Evolutionary conservation across 2,888 invertebrate species (phyloP).

Genomic region (Seira musarum): DNA sequence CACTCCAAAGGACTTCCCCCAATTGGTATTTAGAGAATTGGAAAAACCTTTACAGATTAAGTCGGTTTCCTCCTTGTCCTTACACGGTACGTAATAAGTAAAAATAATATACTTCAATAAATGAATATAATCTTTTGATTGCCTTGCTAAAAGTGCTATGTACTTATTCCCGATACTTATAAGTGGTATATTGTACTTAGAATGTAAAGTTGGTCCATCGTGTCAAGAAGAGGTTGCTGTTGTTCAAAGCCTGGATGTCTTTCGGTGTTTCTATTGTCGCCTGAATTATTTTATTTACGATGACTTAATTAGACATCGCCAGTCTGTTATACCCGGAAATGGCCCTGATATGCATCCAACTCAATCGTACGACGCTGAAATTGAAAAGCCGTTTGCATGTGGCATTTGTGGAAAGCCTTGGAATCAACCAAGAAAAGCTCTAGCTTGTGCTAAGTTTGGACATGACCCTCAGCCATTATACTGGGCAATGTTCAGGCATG

Average conservation of each 20-base stretch:
- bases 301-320: constrained; percentile 15
- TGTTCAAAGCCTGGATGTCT: constrained; percentile 21
- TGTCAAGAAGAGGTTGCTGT: constrained; percentile 7
- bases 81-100: background rate
- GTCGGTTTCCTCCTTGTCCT: background rate
- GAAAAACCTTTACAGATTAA: background rate
- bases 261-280: constrained; percentile 32
- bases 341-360: background rate
- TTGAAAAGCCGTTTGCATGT: constrained; percentile 40
- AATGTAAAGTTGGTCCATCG: background rate
- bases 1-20: too few relatives aligned
- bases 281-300: constrained; percentile 5
- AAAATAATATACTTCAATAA: too few relatives aligned
- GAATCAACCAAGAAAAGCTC: constrained; percentile 18
- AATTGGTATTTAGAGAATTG: background rate
- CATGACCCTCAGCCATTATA: constrained; percentile 32
- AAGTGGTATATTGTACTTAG: too few relatives aligned
- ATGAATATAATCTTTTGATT: too few relatives aligned
- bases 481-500: constrained; percentile 36
- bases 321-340: background rate
- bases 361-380: constrained; percentile 4
- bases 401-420: constrained; percentile 38
- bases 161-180: too few relatives aligned
- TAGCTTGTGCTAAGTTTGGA: constrained; percentile 35
- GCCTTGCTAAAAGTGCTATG: too few relatives aligned